These are phyloP conservation scores for Yponomeuta plumbellus DNA, from an alignment of 2,888 invertebrate genomes.

Conservation along the genomic window DNA sequence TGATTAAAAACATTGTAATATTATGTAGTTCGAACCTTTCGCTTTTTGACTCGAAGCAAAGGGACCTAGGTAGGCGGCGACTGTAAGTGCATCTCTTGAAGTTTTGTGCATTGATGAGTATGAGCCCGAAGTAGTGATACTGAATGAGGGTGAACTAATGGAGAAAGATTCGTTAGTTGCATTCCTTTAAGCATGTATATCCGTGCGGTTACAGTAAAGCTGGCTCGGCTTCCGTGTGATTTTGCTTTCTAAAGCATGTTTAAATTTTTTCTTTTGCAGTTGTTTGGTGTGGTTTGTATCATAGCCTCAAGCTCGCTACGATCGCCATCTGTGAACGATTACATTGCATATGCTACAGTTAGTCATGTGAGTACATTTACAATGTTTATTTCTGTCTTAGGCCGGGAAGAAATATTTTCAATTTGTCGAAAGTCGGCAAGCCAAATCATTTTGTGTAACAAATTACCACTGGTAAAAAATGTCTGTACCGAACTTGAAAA, in stretches of 20 bases:
- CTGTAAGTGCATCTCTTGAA: conserved; percentile 62
- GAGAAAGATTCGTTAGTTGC: conserved; percentile 45
- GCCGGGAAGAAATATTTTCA: not conserved
- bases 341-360: conserved; percentile 71
- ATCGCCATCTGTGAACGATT: conserved; percentile 77
- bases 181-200: conserved; percentile 66
- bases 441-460: too few species aligned
- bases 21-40: conserved; percentile 55
- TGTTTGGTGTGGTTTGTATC: conserved; percentile 77
- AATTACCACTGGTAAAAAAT: too few species aligned
- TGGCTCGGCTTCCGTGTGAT: conserved; percentile 50
- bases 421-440: not conserved
- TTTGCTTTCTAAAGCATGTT: conserved; percentile 75
- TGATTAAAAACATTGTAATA: conserved; percentile 29
- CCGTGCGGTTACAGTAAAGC: conserved; percentile 71
- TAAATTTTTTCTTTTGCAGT: conserved; percentile 78
- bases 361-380: conserved; percentile 44
- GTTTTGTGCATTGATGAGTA: conserved; percentile 60
- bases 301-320: conserved; percentile 77
- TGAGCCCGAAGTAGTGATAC: conserved; percentile 21
- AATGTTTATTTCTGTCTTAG: not conserved
- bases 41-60: conserved; percentile 48
- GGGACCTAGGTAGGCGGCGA: conserved; percentile 60
- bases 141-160: conserved; percentile 33
- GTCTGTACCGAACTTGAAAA: not conserved